Conservation (phyloP, 2,113 vertebrate genomes). For the Catharus minimus region DNA sequence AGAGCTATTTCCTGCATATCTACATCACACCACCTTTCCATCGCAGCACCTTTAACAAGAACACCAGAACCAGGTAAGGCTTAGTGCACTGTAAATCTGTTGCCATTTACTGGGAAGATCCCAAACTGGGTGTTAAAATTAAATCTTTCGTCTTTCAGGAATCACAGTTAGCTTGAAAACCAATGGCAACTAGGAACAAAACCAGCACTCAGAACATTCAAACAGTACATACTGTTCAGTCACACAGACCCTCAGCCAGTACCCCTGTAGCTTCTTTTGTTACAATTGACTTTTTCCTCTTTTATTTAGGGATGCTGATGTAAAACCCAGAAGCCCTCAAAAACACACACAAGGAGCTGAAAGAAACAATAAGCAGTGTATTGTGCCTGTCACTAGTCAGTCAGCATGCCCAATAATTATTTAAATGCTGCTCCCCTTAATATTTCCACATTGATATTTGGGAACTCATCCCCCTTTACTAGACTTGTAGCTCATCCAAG, state of each 20-base stretch:
- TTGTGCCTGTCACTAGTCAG: background rate
- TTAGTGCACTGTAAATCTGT: background rate
- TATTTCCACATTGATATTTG: background rate
- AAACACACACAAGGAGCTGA: background rate
- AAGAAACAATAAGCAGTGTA: background rate
- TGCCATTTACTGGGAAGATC: slow-evolving; percentile 10
- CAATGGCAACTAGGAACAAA: background rate
- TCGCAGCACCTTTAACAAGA: background rate
- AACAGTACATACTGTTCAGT: background rate
- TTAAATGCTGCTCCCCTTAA: background rate
- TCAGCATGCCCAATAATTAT: background rate
- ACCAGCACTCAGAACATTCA: background rate
- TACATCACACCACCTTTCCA: background rate
- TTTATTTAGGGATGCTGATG: background rate
- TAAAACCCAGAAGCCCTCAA: background rate
- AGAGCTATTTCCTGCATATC: slow-evolving; percentile 13
- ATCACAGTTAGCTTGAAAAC: background rate
- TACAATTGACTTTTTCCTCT: background rate
- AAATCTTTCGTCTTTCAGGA: background rate
- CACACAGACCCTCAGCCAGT: background rate
- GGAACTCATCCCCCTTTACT: background rate
- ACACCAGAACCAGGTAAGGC: background rate
- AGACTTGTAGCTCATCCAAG: background rate
- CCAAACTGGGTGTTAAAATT: background rate
- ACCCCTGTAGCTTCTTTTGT: background rate